Conservation (phyloP, 2,888 invertebrate genomes). For the Meta bourneti region DNA sequence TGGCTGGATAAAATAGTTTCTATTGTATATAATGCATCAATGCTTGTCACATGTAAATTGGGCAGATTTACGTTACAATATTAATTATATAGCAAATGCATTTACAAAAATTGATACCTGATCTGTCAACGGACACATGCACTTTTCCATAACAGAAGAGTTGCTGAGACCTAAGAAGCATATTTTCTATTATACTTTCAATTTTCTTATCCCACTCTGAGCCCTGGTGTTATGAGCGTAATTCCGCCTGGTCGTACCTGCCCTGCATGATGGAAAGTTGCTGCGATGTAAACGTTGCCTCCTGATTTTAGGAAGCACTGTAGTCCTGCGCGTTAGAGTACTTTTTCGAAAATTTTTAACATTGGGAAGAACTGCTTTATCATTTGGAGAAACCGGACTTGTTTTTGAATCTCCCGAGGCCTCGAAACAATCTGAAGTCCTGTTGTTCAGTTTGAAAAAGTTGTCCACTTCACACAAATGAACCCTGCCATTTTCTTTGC, state of each 20-base stretch:
- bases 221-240: slow-evolving; percentile 63
- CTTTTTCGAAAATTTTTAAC: slow-evolving; percentile 57
- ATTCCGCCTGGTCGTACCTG: neutral
- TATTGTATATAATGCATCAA: neutral
- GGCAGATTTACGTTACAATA: slow-evolving; percentile 9
- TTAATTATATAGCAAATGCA: slow-evolving; percentile 32
- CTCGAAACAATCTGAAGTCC: slow-evolving; percentile 60
- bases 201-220: slow-evolving; percentile 63
- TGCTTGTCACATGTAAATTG: neutral
- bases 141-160: neutral
- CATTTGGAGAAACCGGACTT: slow-evolving; percentile 23
- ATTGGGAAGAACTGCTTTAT: slow-evolving; percentile 32
- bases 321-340: slow-evolving; percentile 35
- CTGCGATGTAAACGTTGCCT: slow-evolving; percentile 21
- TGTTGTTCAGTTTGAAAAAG: slow-evolving; percentile 52
- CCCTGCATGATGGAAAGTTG: slow-evolving; percentile 32
- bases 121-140: slow-evolving; percentile 7
- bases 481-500: slow-evolving; percentile 66
- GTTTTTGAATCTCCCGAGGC: slow-evolving; percentile 5
- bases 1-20: neutral
- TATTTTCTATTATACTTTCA: slow-evolving; percentile 47
- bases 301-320: slow-evolving; percentile 8
- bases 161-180: neutral
- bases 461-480: slow-evolving; percentile 72
- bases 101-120: slow-evolving; percentile 15